Evolutionary conservation across 1,140 invertebrate genomes (phyloP).

Genomic region (Ips nitidus): DNA sequence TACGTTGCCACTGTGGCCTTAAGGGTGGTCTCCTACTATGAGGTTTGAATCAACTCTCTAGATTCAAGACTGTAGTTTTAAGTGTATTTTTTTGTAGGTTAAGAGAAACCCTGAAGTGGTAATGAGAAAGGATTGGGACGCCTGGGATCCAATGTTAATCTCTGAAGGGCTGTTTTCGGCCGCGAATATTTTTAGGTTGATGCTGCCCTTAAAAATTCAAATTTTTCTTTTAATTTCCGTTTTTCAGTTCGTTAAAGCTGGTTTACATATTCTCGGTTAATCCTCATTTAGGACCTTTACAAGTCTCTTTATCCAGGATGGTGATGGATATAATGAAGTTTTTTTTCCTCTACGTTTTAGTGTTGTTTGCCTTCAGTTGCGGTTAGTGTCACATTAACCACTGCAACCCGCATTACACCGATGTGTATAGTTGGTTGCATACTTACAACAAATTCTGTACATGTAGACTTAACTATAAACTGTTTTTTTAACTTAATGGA

Average conservation of each 20-base stretch:
- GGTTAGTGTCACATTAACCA: conserved; percentile 64
- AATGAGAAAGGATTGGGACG: conserved; percentile 78
- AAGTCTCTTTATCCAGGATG: conserved; percentile 96
- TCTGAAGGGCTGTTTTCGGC: conserved; percentile 96
- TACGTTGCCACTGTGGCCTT: conserved; percentile 96
- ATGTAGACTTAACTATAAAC: neutral
- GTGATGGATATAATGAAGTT: conserved; percentile 98
- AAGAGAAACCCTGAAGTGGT: conserved; percentile 48
- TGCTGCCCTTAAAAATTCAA: neutral
- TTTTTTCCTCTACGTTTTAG: conserved; percentile 91
- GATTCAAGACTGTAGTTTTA: neutral
- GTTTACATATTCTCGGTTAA: conserved; percentile 99
- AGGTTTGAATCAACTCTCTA: conserved; percentile 58
- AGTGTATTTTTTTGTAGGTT: neutral
- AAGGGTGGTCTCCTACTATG: conserved; percentile 88
- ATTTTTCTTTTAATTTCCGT: too few species aligned
- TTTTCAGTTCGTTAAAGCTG: conserved; percentile 86
- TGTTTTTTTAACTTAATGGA: neutral
- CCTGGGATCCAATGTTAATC: conserved; percentile 96
- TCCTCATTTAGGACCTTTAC: conserved; percentile 94
- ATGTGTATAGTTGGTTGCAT: too few species aligned
- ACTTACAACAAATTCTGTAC: neutral
- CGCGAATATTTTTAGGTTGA: conserved; percentile 89
- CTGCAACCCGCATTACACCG: neutral
- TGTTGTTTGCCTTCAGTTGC: conserved; percentile 97